Conservation (phyloP, 1,140 invertebrate genomes). For the Melitaea cinxia region DNA sequence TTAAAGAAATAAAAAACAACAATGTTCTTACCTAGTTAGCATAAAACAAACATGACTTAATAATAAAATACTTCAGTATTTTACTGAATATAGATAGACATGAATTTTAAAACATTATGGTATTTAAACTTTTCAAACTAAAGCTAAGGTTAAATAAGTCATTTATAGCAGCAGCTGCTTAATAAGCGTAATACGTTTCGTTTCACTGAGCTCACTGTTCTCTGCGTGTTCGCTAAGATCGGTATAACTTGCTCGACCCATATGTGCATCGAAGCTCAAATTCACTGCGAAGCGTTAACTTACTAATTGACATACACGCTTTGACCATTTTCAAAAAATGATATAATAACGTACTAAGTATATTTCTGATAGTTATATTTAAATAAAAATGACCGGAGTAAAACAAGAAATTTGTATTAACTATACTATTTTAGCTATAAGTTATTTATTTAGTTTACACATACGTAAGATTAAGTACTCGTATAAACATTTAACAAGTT, state of each 20-base stretch:
- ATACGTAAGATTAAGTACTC: not conserved
- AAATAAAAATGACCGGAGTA: too few species aligned
- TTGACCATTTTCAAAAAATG: constrained; percentile 21
- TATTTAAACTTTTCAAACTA: not conserved
- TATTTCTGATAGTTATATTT: not conserved
- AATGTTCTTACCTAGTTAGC: too few species aligned
- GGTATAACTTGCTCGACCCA: constrained; percentile 36
- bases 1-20: too few species aligned
- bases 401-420: too few species aligned
- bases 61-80: too few species aligned
- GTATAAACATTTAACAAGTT: constrained; percentile 19
- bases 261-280: constrained; percentile 33
- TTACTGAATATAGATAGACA: too few species aligned
- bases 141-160: constrained; percentile 3
- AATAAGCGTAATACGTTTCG: constrained; percentile 18
- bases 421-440: too few species aligned
- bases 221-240: constrained; percentile 30
- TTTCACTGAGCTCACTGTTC: constrained; percentile 21
- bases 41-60: too few species aligned
- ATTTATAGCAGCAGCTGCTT: constrained; percentile 17
- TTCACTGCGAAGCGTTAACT: constrained; percentile 37
- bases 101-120: not conserved
- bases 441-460: not conserved
- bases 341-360: not conserved
- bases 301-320: constrained; percentile 37